Percentiles rank a stretch among this genome's conserved stretches.
Evolutionary conservation across 1,140 invertebrate genomes (phyloP).

Genomic region (Calosoma granatense): DNA sequence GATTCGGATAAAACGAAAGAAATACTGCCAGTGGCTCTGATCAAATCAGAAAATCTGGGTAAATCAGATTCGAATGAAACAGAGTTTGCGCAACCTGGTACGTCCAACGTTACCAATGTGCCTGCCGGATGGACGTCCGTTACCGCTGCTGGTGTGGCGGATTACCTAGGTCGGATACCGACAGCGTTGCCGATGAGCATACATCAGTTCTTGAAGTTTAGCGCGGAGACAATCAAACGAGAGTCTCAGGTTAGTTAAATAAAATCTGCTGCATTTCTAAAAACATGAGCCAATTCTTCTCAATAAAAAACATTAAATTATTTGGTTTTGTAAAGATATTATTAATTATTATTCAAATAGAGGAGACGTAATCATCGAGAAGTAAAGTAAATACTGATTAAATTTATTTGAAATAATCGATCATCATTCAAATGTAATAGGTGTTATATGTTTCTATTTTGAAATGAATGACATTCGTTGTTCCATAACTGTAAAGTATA

Average conservation of each 20-base stretch:
- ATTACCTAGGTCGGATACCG: constrained; percentile 24
- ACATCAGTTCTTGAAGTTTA: constrained; percentile 49
- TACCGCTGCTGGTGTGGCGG: constrained; percentile 38
- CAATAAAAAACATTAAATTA: too few relatives aligned
- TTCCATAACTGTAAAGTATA: too few relatives aligned
- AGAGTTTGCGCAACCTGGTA: constrained; percentile 27
- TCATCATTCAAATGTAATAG: too few relatives aligned
- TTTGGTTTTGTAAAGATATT: too few relatives aligned
- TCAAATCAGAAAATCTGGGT: constrained; percentile 39
- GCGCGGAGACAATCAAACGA: constrained; percentile 42
- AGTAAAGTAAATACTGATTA: too few relatives aligned
- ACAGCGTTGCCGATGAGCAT: constrained; percentile 36
- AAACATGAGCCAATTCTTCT: too few relatives aligned
- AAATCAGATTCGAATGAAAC: constrained; percentile 18
- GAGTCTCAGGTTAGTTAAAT: constrained; percentile 24
- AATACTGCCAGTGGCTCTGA: constrained; percentile 38
- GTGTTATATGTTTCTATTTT: too few relatives aligned
- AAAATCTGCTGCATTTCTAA: too few relatives aligned
- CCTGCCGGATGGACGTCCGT: background rate
- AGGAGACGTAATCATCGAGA: too few relatives aligned
- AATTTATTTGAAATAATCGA: too few relatives aligned
- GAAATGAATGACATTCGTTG: too few relatives aligned
- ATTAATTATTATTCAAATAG: too few relatives aligned
- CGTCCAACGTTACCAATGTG: constrained; percentile 18
- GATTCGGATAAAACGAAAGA: constrained; percentile 27